phyloP scores from a whole-genome alignment of 2,888 invertebrate species.

The Standfussiana lucernea region DNA sequence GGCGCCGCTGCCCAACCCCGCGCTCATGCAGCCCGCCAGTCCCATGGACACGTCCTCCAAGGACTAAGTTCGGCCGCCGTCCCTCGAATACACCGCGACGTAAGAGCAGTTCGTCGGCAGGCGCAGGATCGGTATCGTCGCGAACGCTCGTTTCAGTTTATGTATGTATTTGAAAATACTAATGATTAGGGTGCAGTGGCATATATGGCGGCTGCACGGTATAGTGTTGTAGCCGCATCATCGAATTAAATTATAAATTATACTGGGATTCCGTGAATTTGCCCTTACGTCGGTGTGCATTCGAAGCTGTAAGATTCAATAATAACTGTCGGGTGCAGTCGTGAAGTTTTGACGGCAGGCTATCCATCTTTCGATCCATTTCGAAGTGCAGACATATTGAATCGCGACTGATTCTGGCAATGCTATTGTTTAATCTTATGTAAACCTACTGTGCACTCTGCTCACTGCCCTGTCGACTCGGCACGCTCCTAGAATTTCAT shows the following conservation, averaged over 20 bases:
- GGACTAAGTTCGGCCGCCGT: conserved; percentile 82
- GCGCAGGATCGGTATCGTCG: conserved; percentile 17
- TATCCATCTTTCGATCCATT: conserved; percentile 33
- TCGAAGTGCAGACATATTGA: conserved; percentile 21
- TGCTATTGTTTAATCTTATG: conserved; percentile 67
- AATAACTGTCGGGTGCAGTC: conserved; percentile 52
- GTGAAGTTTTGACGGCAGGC: conserved; percentile 49
- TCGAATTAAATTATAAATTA: conserved; percentile 38
- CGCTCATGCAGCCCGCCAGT: conserved; percentile 92
- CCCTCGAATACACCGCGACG: conserved; percentile 25
- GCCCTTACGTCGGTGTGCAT: conserved; percentile 48
- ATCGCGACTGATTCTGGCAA: conserved; percentile 38
- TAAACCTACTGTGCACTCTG: conserved; percentile 69
- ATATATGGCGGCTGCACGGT: conserved; percentile 28
- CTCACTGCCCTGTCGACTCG: conserved; percentile 77
- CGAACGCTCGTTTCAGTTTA: conserved; percentile 22
- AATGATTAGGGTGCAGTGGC: conserved; percentile 21
- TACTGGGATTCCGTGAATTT: conserved; percentile 29
- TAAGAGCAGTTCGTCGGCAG: conserved; percentile 23
- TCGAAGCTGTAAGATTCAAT: conserved; percentile 51
- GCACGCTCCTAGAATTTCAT: conserved; percentile 68
- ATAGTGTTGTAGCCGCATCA: conserved; percentile 40
- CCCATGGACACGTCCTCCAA: conserved; percentile 94
- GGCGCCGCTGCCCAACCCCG: conserved; percentile 56
- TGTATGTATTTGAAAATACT: conserved; percentile 44